These are phyloP conservation scores for Tholera decimalis DNA, from an alignment of 2,888 invertebrate species.

Conservation along the genomic window DNA sequence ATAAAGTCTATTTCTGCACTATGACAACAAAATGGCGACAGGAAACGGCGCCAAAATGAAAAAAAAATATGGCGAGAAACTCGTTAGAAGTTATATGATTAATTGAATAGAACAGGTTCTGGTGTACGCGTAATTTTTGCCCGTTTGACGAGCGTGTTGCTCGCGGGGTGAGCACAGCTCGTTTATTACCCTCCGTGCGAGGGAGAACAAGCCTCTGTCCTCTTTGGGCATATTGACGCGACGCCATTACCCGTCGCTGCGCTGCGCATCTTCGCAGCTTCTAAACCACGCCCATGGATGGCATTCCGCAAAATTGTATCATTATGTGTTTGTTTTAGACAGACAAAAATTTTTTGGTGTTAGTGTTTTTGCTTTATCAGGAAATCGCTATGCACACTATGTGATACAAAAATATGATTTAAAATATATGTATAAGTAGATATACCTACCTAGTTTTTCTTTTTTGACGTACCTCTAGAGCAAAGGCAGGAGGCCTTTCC, in stretches of 20 bases:
- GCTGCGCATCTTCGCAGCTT: conserved; percentile 22
- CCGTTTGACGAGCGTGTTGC: not conserved
- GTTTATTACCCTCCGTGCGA: conserved; percentile 31
- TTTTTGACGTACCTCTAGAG: too few species aligned
- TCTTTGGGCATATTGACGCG: conserved; percentile 54
- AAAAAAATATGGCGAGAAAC: not conserved
- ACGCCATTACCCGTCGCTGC: conserved; percentile 6
- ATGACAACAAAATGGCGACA: conserved; percentile 4
- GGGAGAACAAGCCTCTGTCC: conserved; percentile 36
- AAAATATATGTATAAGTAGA: too few species aligned
- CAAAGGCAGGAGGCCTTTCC: too few species aligned
- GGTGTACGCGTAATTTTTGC: conserved; percentile 3
- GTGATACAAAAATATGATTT: too few species aligned
- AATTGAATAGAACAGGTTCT: not conserved
- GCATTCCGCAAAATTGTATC: not conserved
- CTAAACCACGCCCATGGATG: conserved; percentile 18
- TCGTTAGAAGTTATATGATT: not conserved
- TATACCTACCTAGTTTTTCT: too few species aligned
- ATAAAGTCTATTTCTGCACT: not conserved
- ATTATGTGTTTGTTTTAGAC: too few species aligned
- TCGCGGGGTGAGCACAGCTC: conserved; percentile 5
- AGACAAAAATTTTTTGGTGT: too few species aligned
- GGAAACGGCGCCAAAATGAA: not conserved
- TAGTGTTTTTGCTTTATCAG: too few species aligned
- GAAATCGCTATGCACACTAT: too few species aligned